These are phyloP conservation scores for Cynocephalus volans DNA, from an alignment of 2,113 vertebrate genomes.

Conservation along the genomic window DNA sequence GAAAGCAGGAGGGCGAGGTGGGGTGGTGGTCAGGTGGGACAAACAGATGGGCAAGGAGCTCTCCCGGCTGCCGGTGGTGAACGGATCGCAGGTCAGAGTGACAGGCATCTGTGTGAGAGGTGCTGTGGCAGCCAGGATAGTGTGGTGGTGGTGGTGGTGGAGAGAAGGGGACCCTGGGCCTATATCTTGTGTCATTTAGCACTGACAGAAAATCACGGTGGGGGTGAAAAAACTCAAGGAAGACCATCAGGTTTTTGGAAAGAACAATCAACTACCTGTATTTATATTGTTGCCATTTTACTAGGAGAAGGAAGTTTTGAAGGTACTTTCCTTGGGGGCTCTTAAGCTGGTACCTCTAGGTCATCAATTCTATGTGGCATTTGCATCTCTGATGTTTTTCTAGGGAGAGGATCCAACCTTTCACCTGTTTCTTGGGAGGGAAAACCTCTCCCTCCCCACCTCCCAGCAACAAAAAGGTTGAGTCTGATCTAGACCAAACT, in stretches of 20 bases:
- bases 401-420: conserved; percentile 9
- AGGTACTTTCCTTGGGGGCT: neutral
- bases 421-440: conserved; percentile 29
- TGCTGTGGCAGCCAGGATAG: neutral
- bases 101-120: neutral
- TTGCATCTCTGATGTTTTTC: neutral
- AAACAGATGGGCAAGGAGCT: neutral
- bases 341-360: neutral
- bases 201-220: neutral
- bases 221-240: neutral
- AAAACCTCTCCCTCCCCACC: neutral
- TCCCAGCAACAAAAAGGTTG: conserved; percentile 27
- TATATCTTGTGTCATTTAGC: neutral
- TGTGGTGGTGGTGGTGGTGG: neutral
- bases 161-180: neutral
- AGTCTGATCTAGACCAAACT: neutral
- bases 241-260: neutral
- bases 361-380: neutral
- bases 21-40: neutral
- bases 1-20: neutral
- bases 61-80: neutral
- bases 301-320: conserved; percentile 4
- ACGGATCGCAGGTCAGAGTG: neutral
- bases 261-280: neutral
- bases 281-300: conserved; percentile 25